Evolutionary conservation across 2,888 invertebrate species (phyloP).

Genomic region (Pyrochroa serraticornis): DNA sequence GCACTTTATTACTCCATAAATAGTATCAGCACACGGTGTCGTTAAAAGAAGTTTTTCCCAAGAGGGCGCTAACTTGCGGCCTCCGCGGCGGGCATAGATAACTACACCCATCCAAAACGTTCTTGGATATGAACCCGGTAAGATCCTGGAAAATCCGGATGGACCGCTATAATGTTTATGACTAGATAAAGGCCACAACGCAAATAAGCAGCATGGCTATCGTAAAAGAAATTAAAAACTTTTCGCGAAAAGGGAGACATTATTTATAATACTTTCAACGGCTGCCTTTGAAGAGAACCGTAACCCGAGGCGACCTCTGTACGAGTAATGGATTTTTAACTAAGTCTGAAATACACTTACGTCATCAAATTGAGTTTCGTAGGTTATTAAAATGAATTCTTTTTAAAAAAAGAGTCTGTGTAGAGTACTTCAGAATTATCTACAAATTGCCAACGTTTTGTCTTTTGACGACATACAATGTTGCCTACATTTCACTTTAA

Average conservation of each 20-base stretch:
- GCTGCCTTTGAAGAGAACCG: constrained; percentile 13
- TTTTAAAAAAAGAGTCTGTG: too few relatives aligned
- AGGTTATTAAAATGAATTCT: too few relatives aligned
- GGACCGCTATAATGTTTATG: constrained; percentile 40
- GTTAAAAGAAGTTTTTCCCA: constrained; percentile 47
- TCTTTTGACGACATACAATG: too few relatives aligned
- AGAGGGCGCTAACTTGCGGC: constrained; percentile 44
- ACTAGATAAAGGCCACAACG: constrained; percentile 39
- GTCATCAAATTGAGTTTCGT: neutral
- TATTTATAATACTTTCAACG: constrained; percentile 35
- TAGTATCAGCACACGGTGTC: constrained; percentile 40
- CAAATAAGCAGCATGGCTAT: constrained; percentile 41
- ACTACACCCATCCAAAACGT: constrained; percentile 31
- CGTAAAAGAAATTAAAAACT: constrained; percentile 45
- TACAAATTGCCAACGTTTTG: too few relatives aligned
- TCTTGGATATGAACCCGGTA: constrained; percentile 1
- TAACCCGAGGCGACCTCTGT: constrained; percentile 2
- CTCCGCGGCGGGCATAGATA: constrained; percentile 41
- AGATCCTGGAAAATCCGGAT: constrained; percentile 7
- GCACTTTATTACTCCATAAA: constrained; percentile 43
- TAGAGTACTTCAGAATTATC: too few relatives aligned
- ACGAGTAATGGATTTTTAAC: constrained; percentile 27
- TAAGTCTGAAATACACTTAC: constrained; percentile 25
- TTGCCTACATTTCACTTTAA: too few relatives aligned
- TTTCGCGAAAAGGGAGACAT: constrained; percentile 35